These are phyloP conservation scores for Mythimna pallens DNA, from an alignment of 2,888 invertebrate species.

Conservation along the genomic window DNA sequence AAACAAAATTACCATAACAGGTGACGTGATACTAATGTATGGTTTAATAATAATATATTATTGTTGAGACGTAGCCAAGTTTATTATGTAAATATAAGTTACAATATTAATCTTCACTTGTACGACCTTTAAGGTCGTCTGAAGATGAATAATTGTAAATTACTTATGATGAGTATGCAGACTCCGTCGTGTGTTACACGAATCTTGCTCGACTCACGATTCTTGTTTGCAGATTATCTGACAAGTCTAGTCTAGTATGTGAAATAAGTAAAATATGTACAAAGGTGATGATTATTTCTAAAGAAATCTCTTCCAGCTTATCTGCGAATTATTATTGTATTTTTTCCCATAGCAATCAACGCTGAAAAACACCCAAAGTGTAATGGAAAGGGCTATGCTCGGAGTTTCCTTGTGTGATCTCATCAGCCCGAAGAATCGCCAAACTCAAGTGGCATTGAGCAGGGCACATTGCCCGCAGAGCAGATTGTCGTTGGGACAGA, in stretches of 20 bases:
- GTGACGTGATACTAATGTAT: constrained; percentile 3
- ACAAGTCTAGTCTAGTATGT: background rate
- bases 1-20: background rate
- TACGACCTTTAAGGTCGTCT: constrained; percentile 14
- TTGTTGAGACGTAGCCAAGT: constrained; percentile 9
- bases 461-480: no score
- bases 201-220: constrained; percentile 1
- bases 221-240: constrained; percentile 16
- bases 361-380: no score
- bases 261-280: no score
- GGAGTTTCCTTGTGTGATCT: no score
- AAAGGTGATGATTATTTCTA: no score
- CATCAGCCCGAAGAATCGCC: no score
- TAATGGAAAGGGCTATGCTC: no score
- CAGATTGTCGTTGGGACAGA: no score
- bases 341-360: no score
- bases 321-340: no score
- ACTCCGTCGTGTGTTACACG: background rate
- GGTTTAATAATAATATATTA: constrained; percentile 3
- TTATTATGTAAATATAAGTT: constrained; percentile 24
- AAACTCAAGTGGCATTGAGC: no score
- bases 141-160: constrained; percentile 13
- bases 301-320: no score
- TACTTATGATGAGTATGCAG: constrained; percentile 10
- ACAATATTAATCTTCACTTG: constrained; percentile 24